Evolutionary conservation across 2,113 vertebrate genomes (phyloP).

Genomic region (Platycercus adscitus): DNA sequence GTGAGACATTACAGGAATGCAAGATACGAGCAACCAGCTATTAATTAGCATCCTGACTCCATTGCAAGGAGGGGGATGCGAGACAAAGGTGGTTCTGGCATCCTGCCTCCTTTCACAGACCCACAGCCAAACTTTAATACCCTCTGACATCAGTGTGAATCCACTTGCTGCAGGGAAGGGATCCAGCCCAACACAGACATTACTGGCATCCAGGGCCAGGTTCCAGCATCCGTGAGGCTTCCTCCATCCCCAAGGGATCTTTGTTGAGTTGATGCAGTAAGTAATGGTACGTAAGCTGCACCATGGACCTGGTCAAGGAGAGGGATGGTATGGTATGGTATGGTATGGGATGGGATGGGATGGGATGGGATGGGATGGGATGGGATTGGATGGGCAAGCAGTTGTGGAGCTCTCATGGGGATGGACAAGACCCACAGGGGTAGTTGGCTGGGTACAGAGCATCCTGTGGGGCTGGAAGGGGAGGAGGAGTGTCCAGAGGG

Average conservation of each 20-base stretch:
- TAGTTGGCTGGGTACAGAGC: not conserved
- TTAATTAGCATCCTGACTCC: conserved; percentile 40
- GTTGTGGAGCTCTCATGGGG: not conserved
- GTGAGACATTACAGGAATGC: not conserved
- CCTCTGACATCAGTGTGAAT: not conserved
- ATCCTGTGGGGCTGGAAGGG: not conserved
- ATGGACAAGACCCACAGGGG: not conserved
- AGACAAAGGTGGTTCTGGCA: not conserved
- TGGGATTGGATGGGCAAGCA: not conserved
- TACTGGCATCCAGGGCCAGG: rapidly evolving
- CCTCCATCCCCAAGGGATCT: not conserved
- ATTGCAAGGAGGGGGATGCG: not conserved
- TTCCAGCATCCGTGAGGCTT: rapidly evolving
- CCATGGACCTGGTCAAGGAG: not conserved
- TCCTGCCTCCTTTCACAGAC: not conserved
- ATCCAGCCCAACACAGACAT: not conserved
- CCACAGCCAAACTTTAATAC: not conserved
- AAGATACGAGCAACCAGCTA: not conserved
- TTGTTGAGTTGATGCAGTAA: not conserved
- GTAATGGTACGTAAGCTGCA: rapidly evolving
- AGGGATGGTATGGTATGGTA: no score
- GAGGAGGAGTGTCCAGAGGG: not conserved
- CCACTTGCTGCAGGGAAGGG: not conserved
- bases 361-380: not conserved
- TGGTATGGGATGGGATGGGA: no score